These are phyloP conservation scores for Lochmaea crataegi DNA, from an alignment of 2,888 invertebrate genomes.

Conservation along the genomic window DNA sequence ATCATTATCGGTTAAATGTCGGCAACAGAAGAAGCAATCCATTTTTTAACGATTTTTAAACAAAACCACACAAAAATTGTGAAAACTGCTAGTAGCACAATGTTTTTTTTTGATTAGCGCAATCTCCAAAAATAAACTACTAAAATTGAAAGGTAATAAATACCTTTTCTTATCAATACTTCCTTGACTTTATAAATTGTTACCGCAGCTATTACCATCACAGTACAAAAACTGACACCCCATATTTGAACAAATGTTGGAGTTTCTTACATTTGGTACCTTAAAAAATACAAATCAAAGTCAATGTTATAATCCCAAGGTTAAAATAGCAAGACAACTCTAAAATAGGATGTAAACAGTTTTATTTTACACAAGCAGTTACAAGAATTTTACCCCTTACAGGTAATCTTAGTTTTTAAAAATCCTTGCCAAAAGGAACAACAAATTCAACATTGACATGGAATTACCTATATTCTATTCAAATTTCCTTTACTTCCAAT, in stretches of 20 bases:
- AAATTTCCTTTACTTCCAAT: no score
- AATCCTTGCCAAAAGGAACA: no score
- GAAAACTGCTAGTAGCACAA: background rate
- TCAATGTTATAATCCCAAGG: conserved; percentile 25
- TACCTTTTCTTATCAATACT: conserved; percentile 25
- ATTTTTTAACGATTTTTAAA: background rate
- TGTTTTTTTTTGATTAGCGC: background rate
- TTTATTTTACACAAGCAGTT: background rate
- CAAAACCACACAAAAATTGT: background rate
- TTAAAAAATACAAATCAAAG: conserved; percentile 38
- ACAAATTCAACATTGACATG: no score
- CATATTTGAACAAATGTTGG: conserved; percentile 48
- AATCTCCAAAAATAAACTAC: background rate
- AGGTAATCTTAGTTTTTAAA: no score
- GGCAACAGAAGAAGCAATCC: no score
- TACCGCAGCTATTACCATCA: conserved; percentile 46
- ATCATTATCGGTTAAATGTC: no score
- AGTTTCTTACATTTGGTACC: conserved; percentile 43
- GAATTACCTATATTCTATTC: no score
- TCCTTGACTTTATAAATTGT: conserved; percentile 38
- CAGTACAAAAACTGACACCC: conserved; percentile 49
- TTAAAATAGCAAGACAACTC: background rate
- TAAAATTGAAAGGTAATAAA: conserved; percentile 4
- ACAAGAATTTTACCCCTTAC: background rate
- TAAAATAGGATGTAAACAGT: background rate